Percentiles rank a stretch among this genome's conserved stretches.
phyloP scores from a whole-genome alignment of 2,113 vertebrate species.

The Euleptes europaea region DNA sequence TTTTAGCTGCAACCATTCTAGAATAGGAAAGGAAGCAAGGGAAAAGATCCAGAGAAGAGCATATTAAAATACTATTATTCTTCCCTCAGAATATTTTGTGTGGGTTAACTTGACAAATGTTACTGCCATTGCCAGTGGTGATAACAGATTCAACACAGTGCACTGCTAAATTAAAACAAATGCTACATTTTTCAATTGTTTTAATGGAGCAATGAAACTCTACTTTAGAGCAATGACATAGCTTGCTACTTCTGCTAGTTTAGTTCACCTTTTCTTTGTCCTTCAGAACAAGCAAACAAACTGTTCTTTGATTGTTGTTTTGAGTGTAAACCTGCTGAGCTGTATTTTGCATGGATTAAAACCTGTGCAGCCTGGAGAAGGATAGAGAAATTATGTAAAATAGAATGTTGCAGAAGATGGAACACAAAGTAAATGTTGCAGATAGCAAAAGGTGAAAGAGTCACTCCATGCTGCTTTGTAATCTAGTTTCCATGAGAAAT shows the following conservation, averaged over 20 bases:
- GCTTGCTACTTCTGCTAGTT: not conserved
- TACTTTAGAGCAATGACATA: conserved; percentile 13
- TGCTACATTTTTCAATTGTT: conserved; percentile 2
- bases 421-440: not conserved
- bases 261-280: conserved; percentile 19
- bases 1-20: not conserved
- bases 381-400: not conserved
- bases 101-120: conserved; percentile 42
- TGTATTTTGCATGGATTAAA: conserved; percentile 4
- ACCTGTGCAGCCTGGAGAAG: not conserved
- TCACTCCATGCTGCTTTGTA: not conserved
- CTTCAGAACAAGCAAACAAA: conserved; percentile 31
- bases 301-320: not conserved
- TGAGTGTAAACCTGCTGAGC: not conserved
- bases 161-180: conserved; percentile 50
- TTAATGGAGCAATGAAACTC: not conserved
- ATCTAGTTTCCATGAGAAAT: not conserved
- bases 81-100: conserved; percentile 22
- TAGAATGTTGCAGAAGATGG: not conserved
- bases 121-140: conserved; percentile 32
- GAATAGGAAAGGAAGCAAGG: not conserved
- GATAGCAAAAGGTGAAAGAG: not conserved
- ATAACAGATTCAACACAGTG: conserved; percentile 40
- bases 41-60: not conserved
- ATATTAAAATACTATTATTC: not conserved